Base-by-base conservation (phyloP, 2,113 vertebrate species). In the Chloropsis hardwickii region DNA sequence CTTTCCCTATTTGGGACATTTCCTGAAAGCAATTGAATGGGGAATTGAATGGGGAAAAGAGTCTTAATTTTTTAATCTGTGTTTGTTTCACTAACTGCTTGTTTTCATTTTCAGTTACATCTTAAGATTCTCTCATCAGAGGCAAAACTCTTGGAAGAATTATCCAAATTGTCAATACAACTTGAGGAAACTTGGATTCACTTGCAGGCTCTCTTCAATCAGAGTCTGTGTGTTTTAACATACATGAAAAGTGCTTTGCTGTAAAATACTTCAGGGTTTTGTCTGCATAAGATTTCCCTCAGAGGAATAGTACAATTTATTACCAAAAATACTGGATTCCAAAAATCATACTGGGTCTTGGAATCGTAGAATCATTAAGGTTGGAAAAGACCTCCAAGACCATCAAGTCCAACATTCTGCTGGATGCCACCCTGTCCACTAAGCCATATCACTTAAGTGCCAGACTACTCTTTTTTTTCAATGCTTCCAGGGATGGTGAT, bases 201-300 rank as follows among this genome's bases (percentile, higher is more conserved):
- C 95, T 97, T 99, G 87, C 98, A 53, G 35, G 95, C 95, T 25
- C 98, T 99, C 6, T 98, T 99, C 77, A 98, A 98, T 96, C 99
- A 99, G 97, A 99, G 98, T 73, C 97, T 99, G 39, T 99, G 99
- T 97, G 95, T 99, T 81, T 96, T 99, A 97, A 98, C 98, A 14
- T 99, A 99, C 29, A 97, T 98, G 64, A 99, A 99, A 98, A 99
- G 99, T 91, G 99, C 99, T 50, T 97, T 99, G 80, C 97, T 99
- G 48, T 99, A 95, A 98, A 89, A 60, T 60, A 21, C 23, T 47
- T 29, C 24, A 40, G 61, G 24, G 10, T 69, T 88, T 93, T 86
- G 40, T 51, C 79, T 72, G 12, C 24, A 3, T 86, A 69, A 77
- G 74, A 58, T 73, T 74, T 15, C 15, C 20, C 17, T 78, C 5